These are phyloP conservation scores for Strix aluco DNA, from an alignment of 2,113 vertebrate genomes.

Conservation along the genomic window DNA sequence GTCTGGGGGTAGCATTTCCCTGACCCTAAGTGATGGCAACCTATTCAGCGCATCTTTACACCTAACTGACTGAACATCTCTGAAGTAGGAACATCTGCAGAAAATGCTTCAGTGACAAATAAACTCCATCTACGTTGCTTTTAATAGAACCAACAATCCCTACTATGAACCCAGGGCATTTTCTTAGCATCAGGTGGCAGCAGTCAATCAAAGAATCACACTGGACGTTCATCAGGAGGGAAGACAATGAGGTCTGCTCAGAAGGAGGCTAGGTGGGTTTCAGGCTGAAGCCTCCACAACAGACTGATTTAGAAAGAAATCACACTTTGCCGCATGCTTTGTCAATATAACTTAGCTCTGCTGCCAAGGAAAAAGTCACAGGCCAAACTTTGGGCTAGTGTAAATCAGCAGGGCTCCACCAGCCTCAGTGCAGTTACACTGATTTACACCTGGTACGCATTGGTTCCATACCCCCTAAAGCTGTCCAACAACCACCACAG, in stretches of 20 bases:
- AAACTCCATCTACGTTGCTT: conserved; percentile 78
- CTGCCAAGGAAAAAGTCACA: conserved; percentile 1
- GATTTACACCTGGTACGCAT: conserved; percentile 2
- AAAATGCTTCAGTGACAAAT: conserved; percentile 82
- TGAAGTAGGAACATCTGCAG: conserved; percentile 79
- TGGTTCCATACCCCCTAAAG: fast-evolving
- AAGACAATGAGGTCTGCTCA: conserved; percentile 72
- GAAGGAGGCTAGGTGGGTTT: conserved; percentile 44
- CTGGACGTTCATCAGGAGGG: conserved; percentile 64
- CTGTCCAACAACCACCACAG: background rate
- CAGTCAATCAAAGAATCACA: conserved; percentile 81
- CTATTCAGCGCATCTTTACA: conserved; percentile 69
- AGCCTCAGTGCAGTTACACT: background rate
- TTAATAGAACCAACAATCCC: conserved; percentile 83
- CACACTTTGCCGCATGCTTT: background rate
- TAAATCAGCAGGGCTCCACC: conserved; percentile 10
- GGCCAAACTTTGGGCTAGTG: background rate
- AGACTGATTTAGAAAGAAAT: conserved; percentile 6
- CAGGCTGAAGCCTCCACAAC: conserved; percentile 8
- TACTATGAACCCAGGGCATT: conserved; percentile 76
- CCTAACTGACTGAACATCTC: conserved; percentile 79
- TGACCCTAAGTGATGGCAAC: conserved; percentile 40
- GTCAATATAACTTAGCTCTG: background rate
- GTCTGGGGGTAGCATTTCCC: conserved; percentile 52
- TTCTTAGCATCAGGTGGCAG: conserved; percentile 85